Evolutionary conservation across 2,113 vertebrate genomes (phyloP), one percentile per base, ranked within the genome.

Genomic region (Gobio gobio): DNA sequence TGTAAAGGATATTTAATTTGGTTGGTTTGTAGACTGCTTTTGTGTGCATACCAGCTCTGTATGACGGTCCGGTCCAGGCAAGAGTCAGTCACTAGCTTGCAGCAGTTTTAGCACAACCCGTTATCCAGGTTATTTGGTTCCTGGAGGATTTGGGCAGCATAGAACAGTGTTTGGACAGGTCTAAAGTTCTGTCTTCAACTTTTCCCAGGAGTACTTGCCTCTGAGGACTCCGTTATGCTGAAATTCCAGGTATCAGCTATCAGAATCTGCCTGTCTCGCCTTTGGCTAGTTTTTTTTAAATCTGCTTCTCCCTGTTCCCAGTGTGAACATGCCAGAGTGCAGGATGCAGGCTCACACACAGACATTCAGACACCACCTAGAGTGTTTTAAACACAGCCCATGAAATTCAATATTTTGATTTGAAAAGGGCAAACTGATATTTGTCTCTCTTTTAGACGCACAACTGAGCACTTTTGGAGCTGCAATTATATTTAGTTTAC

Each of bases 241-340:
- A 93, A 91, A 90, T 89, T 89, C 87, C 78, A 90, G 89, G 87
- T 92, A 90, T 91, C 90, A 87, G 90, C 88, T 90, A 87, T 89
- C 90, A 89, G 88, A 85, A 73, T 85, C 88, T 84, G 84, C 61
- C 22, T 70, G 64, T 90, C 89, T 91, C 86, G 92, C 93, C 91
- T 79, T 87, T 92, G 91, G 93, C 89, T 7, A 90, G 84, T 87
- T 77, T 90, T 93, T 33, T 87, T 83, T 73, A 90, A 89, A 88
- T 89, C 90, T 77, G 72, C 86, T 87, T 85, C 89, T 88, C 88
- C 87, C 91, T 86, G 33, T 83, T 92, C 90, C 88, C 87, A 91
- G 91, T 93, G 92, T 90, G 88, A 91, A 94, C 92, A 92, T 74
- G 93, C 88, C 87, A 91, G 13, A 40, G 61, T 83, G 58, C 24